A percentile compares a stretch with the other conserved stretches of the same genome.
phyloP scores from a whole-genome alignment of 2,888 invertebrate species.

The Hermodice carunculata region DNA sequence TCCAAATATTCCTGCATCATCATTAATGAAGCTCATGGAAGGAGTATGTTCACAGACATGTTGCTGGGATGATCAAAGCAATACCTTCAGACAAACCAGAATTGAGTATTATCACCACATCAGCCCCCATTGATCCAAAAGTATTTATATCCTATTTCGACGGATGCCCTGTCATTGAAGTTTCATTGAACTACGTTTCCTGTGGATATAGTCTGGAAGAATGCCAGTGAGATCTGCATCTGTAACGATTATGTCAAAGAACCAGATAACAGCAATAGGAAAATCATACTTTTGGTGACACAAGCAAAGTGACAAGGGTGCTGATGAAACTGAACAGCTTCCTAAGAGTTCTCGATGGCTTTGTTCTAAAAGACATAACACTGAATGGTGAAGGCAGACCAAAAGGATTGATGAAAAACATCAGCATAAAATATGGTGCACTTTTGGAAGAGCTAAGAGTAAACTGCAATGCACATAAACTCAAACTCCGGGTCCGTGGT shows the following conservation, averaged over 20 bases:
- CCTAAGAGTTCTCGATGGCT: too few relatives aligned
- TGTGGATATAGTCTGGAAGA: conserved; percentile 59
- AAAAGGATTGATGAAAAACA: too few relatives aligned
- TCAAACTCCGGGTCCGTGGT: too few relatives aligned
- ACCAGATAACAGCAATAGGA: too few relatives aligned
- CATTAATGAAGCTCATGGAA: conserved; percentile 69
- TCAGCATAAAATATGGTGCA: too few relatives aligned
- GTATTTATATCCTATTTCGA: conserved; percentile 63
- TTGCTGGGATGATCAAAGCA: conserved; percentile 64
- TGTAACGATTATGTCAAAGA: conserved; percentile 43
- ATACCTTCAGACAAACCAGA: conserved; percentile 52
- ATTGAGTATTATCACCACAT: conserved; percentile 64
- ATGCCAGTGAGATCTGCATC: conserved; percentile 15
- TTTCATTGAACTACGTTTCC: conserved; percentile 66
- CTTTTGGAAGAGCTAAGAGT: too few relatives aligned
- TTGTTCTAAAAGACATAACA: too few relatives aligned
- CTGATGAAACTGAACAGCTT: too few relatives aligned
- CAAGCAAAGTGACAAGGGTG: too few relatives aligned
- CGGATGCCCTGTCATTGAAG: conserved; percentile 53
- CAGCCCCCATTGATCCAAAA: conserved; percentile 67
- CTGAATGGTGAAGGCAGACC: too few relatives aligned
- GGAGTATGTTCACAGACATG: conserved; percentile 68
- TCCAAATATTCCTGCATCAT: conserved; percentile 55
- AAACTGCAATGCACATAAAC: too few relatives aligned
- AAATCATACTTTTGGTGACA: too few relatives aligned